Conservation (phyloP, 2,888 invertebrate species). For the Villa cingulata region DNA sequence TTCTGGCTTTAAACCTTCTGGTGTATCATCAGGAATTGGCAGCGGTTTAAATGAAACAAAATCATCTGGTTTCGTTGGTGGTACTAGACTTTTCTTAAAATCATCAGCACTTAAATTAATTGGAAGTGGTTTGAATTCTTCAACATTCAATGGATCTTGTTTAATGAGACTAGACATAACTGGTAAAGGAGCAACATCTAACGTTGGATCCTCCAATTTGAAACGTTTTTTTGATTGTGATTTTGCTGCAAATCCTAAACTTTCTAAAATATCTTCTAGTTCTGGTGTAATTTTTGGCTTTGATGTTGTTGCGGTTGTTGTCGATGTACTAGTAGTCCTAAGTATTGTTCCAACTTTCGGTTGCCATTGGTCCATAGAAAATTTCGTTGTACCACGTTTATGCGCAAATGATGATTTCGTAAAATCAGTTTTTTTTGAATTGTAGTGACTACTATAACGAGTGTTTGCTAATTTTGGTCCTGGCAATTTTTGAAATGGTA, state of each 20-base stretch:
- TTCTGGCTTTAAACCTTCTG: slow-evolving; percentile 25
- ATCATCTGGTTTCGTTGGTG: slow-evolving; percentile 28
- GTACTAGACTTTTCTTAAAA: slow-evolving; percentile 22
- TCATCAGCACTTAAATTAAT: slow-evolving; percentile 22
- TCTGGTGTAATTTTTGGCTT: slow-evolving; percentile 20
- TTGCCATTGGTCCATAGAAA: not conserved
- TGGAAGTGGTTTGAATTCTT: slow-evolving; percentile 11
- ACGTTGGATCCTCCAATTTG: slow-evolving; percentile 24
- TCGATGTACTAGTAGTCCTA: slow-evolving; percentile 14
- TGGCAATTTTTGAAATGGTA: not conserved
- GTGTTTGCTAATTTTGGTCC: slow-evolving; percentile 6
- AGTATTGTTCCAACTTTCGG: slow-evolving; percentile 16
- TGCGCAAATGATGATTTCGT: slow-evolving; percentile 4
- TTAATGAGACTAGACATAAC: slow-evolving; percentile 20
- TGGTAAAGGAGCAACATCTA: slow-evolving; percentile 25
- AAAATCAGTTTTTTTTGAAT: slow-evolving; percentile 29
- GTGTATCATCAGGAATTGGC: slow-evolving; percentile 29
- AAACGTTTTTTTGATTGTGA: slow-evolving; percentile 21
- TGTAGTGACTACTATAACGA: slow-evolving; percentile 37
- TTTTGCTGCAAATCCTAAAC: slow-evolving; percentile 31
- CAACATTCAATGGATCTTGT: slow-evolving; percentile 8
- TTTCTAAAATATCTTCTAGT: slow-evolving; percentile 35
- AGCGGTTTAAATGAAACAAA: slow-evolving; percentile 34
- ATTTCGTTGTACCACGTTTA: not conserved
- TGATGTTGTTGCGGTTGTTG: slow-evolving; percentile 4